A percentile compares a stretch with the other conserved stretches of the same genome.
Conservation (phyloP, 2,113 vertebrate species). For the Probosciger aterrimus region DNA sequence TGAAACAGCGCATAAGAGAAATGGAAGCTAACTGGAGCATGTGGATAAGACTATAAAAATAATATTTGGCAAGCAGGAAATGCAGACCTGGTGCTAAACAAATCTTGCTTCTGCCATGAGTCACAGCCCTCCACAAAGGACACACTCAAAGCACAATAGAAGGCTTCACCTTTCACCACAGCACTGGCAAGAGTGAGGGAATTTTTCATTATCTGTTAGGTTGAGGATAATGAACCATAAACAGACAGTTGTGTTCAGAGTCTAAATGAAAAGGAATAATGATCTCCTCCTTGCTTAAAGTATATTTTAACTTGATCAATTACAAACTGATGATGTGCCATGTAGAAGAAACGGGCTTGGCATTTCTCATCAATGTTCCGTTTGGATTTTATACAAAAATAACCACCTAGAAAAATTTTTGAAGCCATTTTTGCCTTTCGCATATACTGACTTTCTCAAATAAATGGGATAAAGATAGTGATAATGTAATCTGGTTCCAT, state of each 20-base stretch:
- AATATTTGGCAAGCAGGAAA: not conserved
- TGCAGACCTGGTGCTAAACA: not conserved
- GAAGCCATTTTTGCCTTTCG: not conserved
- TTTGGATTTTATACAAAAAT: not conserved
- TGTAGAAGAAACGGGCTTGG: not conserved
- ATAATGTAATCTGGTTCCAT: not conserved
- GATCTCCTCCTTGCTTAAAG: not conserved
- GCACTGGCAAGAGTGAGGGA: not conserved
- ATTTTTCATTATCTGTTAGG: not conserved
- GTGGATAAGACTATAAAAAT: not conserved
- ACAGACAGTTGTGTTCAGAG: not conserved
- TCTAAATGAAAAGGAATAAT: not conserved
- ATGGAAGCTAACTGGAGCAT: not conserved
- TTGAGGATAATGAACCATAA: not conserved
- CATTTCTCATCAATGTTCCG: not conserved
- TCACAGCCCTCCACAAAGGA: not conserved
- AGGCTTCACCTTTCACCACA: not conserved
- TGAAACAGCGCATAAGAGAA: accelerated
- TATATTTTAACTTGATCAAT: not conserved
- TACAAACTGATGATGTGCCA: not conserved
- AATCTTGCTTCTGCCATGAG: not conserved
- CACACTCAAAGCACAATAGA: not conserved
- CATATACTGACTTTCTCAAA: not conserved
- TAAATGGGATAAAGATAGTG: not conserved
- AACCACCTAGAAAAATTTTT: not conserved